Evolutionary conservation across 1,140 invertebrate genomes (phyloP), one percentile per base, ranked within the genome.

Genomic region (Pseudomyrmex concolor): DNA sequence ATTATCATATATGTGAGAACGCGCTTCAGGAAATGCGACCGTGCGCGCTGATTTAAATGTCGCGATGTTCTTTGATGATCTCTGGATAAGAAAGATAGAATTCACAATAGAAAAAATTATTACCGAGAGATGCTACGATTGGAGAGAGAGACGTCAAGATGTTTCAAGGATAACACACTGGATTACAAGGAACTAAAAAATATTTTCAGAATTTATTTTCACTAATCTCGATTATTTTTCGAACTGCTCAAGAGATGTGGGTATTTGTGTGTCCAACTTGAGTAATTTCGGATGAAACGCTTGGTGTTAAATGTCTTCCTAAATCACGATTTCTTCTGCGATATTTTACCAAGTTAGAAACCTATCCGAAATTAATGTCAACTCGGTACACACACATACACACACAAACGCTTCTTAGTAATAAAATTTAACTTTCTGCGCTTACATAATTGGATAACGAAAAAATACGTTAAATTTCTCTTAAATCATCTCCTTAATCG

Each of bases 1-100:
- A 80, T 80, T 80, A 71, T 25, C 76, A 80, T 80, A 54, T 60
- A 19, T 17, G 54, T 17, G 54, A 59, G 25, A 15, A 80, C 34
- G 34, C 34, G 19, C 15, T 55, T 34, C 5, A 45, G 7, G 7
- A 70, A 70, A 70, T 48, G 10, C 15, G 51, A 17, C 19, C 34
- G 10, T 15, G 34, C 34, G 34, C 64, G 15, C 43, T 70, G 64
- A 57, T 59, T 48, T 59, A 57, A 68, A 78, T 78, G 34, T 68
- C 34, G 13, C 10, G 19, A 34, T 7, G 34, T 34, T 34, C 25
- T n/a, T n/a, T 25, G 25, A 34, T 1, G 15, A 76, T 78, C 9
- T 48, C 7, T 4, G 17, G 60, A 43, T 45, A 12, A 80, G 45
- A 59, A 59, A 10, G n/a, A 60, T n/a, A 19, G 25, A n/a, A 8